Base-by-base conservation (phyloP, 2,888 invertebrate genomes). In the Hemaris fuciformis region DNA sequence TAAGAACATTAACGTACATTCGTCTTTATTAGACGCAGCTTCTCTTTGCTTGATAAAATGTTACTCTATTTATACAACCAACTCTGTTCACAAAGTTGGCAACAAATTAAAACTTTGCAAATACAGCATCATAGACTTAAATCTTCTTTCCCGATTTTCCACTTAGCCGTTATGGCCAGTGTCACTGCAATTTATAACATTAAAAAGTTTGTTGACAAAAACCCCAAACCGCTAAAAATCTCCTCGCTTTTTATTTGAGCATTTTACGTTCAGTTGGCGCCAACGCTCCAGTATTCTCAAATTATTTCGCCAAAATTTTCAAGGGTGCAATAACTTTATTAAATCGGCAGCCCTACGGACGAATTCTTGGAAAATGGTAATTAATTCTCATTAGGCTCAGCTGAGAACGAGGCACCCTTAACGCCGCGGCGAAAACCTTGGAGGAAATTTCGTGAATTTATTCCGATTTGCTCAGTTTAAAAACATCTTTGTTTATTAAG, bases 371-470 rank as follows among this genome's bases (percentile, higher is more conserved):
- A 66, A 72, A 77, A 66, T 66, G 69, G 74, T 77, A 80, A 85
- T 84, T 82, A 83, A 83, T 84, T 84, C 80, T 75, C 80, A 81
- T 82, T 78, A 76, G 70, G 63, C 66, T 56, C 62, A 62, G 65
- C 61, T 61, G 65, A 64, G 56, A 71, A 68, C 67, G 71, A 70
- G 66, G 76, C 74, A 70, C 70, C 75, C 74, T 70, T 70, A 75
- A 68, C 66, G 66, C 68, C 69, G 64, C 45, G 62, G 62, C 59
- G 61, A 71, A 74, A 69, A 66, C 57, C 57, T 69, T 67, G 59
- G 53, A 61, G 34, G 61, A 64, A 61, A 66, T 64, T 67, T 66
- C 46, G 25, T 46, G 60, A 67, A 68, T 73, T 65, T 62, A 64
- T 69, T 62, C 64, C 22, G 65, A 25, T 46, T 60, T 61, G 66